Evolutionary conservation across 37 sponge, comb jelly and placozoan genomes (phyloP).

Genomic region (Hormiphora californensis): DNA sequence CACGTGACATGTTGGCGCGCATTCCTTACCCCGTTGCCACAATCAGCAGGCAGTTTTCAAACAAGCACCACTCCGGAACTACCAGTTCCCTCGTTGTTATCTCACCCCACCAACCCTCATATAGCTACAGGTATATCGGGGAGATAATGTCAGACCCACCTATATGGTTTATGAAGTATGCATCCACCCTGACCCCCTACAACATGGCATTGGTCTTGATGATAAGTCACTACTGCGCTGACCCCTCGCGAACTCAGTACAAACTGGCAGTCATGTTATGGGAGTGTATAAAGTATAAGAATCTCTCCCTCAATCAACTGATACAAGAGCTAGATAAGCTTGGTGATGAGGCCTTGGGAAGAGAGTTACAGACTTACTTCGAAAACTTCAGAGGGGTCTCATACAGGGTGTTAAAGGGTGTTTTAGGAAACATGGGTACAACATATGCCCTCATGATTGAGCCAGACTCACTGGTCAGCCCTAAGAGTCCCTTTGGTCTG

Average conservation of each 20-base stretch:
- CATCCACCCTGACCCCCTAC: constrained; percentile 39
- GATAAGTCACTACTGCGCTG: constrained; percentile 18
- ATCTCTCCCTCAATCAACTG: constrained; percentile 22
- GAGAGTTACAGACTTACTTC: constrained; percentile 1
- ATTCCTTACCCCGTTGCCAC: no score
- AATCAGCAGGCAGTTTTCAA: no score
- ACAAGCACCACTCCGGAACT: no score
- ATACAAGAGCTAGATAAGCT: background rate
- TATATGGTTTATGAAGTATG: constrained; percentile 37
- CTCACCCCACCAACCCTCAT: no score
- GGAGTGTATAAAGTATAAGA: constrained; percentile 32
- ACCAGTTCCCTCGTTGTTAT: no score
- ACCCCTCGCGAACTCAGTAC: background rate
- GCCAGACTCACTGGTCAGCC: constrained; percentile 4
- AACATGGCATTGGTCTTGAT: constrained; percentile 5
- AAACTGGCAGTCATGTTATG: constrained; percentile 27
- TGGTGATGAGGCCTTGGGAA: constrained; percentile 9
- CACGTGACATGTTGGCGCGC: no score
- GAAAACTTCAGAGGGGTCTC: constrained; percentile 1
- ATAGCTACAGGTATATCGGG: no score
- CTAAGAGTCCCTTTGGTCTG: constrained; percentile 27
- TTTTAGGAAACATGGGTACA: background rate
- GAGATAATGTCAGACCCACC: no score
- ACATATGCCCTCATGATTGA: background rate
- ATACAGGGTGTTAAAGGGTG: constrained; percentile 2